Base-by-base conservation (phyloP, 1,140 invertebrate genomes). In the Melipona quadrifasciata region DNA sequence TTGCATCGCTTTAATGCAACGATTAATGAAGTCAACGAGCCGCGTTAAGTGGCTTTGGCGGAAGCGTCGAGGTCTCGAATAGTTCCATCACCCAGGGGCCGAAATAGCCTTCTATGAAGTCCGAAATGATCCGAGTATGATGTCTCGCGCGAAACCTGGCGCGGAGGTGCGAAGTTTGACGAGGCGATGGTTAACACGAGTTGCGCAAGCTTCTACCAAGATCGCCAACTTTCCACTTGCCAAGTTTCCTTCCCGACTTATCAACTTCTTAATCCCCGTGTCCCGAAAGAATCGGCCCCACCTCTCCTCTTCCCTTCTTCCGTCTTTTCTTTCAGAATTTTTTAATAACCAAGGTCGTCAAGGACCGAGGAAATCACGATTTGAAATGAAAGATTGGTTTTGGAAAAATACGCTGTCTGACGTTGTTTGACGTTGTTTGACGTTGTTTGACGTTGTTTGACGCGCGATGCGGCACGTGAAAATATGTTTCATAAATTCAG, bases 11-110 rank as follows among this genome's bases (percentile, higher is more conserved):
- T 82, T 76, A 57, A 77, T 34, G 27, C 21, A 68, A 71, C 65
- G 82, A 77, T 83, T 83, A 83, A 78, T 71, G 65, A 83, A 83
- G 75, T 61, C 53, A 77, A 61, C 73, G 34, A 47, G 65, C 27
- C 21, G 64, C 51, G 27, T 79, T 79, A 79, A 79, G 27, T 79
- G 31, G 64, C 77, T 68, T 79, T 68, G 64, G 31, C 64, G 77
- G 64, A 68, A 79, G 24, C 51, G 12, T n/a, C 61, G 27, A 53
- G 51, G 27, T 79, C n/a, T 47, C 14, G 65, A 51, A 78, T 71
- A 68, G 65, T 68, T 71, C 34, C 39, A 51, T 24, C 34, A 16
- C 19, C 14, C 34, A 8, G n/a, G 17, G 19, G 31, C n/a, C 53
- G n/a, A 78, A 78, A 83, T 78, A 61, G 55, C 24, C 53, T 51